Evolutionary conservation across 2,797 vertebrate species (phyloP).

Genomic region (Vireo griseus): DNA sequence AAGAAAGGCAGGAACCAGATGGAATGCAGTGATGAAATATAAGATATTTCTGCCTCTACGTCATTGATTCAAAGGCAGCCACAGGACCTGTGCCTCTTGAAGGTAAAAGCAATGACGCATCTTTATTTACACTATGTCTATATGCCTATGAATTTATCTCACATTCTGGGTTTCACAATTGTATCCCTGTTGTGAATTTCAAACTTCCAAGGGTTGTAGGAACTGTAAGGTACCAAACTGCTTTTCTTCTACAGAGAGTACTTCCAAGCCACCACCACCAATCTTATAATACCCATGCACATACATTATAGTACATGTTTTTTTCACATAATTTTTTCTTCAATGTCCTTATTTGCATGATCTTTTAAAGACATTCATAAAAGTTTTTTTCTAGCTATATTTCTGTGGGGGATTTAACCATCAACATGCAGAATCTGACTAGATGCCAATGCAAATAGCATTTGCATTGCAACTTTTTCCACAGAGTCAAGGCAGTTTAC

Average conservation of each 20-base stretch:
- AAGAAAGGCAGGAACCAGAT: background rate
- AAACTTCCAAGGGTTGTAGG: background rate
- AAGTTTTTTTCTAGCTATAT: background rate
- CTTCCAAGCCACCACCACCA: background rate
- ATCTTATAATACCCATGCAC: no score
- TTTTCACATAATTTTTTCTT: background rate
- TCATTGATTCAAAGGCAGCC: background rate
- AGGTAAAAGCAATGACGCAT: background rate
- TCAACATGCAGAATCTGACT: background rate
- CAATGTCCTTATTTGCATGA: background rate
- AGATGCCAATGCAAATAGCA: background rate
- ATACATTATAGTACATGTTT: rapidly evolving
- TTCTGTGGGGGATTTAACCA: background rate
- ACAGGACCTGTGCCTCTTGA: background rate
- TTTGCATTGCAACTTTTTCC: no score
- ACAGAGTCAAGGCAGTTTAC: background rate
- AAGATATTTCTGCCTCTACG: background rate
- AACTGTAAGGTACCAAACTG: background rate
- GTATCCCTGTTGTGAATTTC: background rate
- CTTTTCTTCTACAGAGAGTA: background rate
- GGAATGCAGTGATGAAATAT: background rate
- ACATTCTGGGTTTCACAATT: background rate
- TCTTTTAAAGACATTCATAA: background rate
- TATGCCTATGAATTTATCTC: background rate
- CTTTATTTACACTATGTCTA: background rate